Conservation (phyloP, 2,888 invertebrate species). For the Aporophyla lueneburgensis region DNA sequence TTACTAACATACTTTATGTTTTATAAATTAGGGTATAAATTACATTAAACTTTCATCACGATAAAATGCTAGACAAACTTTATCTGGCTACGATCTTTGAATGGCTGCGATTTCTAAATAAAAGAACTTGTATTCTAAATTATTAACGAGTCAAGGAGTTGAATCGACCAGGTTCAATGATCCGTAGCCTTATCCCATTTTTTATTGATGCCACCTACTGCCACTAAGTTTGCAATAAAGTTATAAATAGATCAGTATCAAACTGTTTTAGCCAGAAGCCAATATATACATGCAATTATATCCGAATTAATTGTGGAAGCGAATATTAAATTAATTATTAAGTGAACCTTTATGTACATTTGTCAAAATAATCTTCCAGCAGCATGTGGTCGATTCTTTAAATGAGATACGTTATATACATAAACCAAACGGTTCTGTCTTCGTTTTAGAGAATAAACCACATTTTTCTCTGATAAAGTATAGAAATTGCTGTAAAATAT, state of each 20-base stretch:
- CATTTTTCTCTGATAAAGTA: constrained; percentile 11
- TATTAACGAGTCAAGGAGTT: background rate
- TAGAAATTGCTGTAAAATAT: constrained; percentile 25
- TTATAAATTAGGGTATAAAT: constrained; percentile 4
- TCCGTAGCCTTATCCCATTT: background rate
- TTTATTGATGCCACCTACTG: constrained; percentile 24
- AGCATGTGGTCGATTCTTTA: constrained; percentile 43
- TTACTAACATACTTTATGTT: background rate
- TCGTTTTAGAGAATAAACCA: constrained; percentile 39
- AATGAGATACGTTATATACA: constrained; percentile 6
- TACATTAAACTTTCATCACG: constrained; percentile 3
- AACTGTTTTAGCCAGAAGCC: constrained; percentile 67
- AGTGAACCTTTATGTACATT: constrained; percentile 17
- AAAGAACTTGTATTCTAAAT: constrained; percentile 5
- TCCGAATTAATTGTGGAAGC: constrained; percentile 48
- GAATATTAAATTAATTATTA: constrained; percentile 35
- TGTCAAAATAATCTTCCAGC: constrained; percentile 17
- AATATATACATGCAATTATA: constrained; percentile 73
- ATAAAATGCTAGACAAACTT: background rate
- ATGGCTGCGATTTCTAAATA: constrained; percentile 2
- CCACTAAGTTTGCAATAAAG: constrained; percentile 29
- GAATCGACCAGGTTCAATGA: constrained; percentile 18
- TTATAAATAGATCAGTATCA: constrained; percentile 57
- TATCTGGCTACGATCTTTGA: background rate
- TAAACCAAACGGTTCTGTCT: background rate